phyloP scores from a whole-genome alignment of 2,113 vertebrate species.

The Symphodus melops region DNA sequence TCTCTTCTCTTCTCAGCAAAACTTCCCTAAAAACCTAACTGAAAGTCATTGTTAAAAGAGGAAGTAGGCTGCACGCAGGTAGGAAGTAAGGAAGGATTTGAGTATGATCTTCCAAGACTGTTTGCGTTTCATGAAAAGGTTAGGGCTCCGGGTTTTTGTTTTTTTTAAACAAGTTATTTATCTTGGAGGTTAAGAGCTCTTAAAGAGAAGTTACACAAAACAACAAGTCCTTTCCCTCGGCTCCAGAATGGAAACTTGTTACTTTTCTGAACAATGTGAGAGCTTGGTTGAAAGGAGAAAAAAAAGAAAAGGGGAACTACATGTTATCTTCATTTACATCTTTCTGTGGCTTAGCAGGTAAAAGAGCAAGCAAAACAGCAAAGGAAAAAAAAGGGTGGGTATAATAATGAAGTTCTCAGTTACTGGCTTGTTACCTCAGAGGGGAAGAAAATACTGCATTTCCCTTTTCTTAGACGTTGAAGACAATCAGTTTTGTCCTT shows the following conservation, averaged over 20 bases:
- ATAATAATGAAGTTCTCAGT: constrained; percentile 12
- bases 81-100: constrained; percentile 69
- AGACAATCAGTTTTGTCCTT: constrained; percentile 52
- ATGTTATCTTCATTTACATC: constrained; percentile 52
- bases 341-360: constrained; percentile 25
- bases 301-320: constrained; percentile 56
- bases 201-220: not conserved
- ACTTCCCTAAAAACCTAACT: constrained; percentile 76
- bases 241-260: not conserved
- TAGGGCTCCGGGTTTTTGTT: not conserved
- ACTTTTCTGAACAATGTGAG: constrained; percentile 39
- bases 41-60: constrained; percentile 65
- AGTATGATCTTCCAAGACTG: constrained; percentile 36
- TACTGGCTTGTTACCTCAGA: constrained; percentile 47
- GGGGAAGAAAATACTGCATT: constrained; percentile 66
- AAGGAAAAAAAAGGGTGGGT: not conserved
- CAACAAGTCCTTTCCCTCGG: not conserved
- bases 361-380: constrained; percentile 14
- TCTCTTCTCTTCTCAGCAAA: constrained; percentile 74
- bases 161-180: not conserved
- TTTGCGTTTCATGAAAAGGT: constrained; percentile 14
- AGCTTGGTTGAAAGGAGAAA: constrained; percentile 28
- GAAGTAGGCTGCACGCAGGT: constrained; percentile 64
- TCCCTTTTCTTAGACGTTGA: constrained; percentile 69
- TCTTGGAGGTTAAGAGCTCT: not conserved